These are phyloP conservation scores for Turnix velox DNA, from an alignment of 2,113 vertebrate genomes.

Conservation along the genomic window DNA sequence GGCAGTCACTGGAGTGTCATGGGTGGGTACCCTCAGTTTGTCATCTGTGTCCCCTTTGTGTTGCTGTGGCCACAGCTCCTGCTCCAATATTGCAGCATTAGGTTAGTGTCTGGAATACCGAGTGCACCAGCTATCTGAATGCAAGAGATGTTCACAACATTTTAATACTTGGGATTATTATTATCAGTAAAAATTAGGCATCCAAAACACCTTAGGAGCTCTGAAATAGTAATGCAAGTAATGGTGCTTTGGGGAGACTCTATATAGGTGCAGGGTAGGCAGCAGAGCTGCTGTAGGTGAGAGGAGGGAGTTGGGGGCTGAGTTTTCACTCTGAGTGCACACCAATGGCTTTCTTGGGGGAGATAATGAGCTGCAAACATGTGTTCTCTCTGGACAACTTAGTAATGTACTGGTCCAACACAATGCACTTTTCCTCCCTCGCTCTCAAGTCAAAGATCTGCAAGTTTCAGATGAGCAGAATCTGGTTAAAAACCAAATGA, in stretches of 20 bases:
- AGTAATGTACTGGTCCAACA: not conserved
- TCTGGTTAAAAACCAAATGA: not conserved
- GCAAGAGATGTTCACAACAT: fast-evolving
- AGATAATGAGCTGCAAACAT: not conserved
- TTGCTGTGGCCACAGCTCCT: not conserved
- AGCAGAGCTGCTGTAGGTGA: not conserved
- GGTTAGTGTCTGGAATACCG: fast-evolving
- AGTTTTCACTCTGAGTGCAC: not conserved
- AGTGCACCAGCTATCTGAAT: not conserved
- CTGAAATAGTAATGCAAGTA: not conserved
- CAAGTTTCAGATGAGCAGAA: not conserved
- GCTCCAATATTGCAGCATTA: fast-evolving
- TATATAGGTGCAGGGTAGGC: not conserved
- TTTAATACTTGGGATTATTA: fast-evolving
- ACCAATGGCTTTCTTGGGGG: not conserved
- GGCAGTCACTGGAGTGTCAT: not conserved
- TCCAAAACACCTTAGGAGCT: not conserved
- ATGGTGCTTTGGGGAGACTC: not conserved
- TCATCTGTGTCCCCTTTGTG: not conserved
- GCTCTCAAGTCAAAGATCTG: not conserved
- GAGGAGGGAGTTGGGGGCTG: not conserved
- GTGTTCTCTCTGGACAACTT: not conserved
- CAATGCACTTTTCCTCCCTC: not conserved
- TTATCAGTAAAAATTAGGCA: not conserved
- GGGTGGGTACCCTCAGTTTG: not conserved